phyloP scores from a whole-genome alignment of 2,113 vertebrate species.

The Cricetomys ansorgei region DNA sequence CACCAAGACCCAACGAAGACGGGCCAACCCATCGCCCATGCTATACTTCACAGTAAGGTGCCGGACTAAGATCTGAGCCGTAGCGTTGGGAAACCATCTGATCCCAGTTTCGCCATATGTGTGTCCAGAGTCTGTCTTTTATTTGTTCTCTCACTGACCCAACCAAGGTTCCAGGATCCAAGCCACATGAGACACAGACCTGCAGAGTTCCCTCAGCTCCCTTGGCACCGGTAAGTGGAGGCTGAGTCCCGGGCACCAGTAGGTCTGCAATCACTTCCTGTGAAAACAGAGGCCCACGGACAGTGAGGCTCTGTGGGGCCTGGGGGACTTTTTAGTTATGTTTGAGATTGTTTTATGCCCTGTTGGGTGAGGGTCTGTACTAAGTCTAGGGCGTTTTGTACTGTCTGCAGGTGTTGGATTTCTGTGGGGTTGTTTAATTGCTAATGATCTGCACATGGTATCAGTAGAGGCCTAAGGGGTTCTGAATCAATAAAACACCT shows the following conservation, averaged over 20 bases:
- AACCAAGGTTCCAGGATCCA: not conserved
- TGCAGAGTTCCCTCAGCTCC: rapidly evolving
- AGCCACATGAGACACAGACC: too few species aligned
- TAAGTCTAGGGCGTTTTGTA: too few species aligned
- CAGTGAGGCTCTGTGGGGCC: not conserved
- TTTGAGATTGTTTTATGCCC: too few species aligned
- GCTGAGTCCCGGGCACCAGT: not conserved
- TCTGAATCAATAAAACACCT: too few species aligned
- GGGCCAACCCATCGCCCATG: not conserved
- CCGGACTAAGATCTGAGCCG: not conserved
- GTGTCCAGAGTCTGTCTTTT: not conserved
- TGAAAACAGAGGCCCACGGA: not conserved
- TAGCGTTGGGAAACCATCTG: not conserved
- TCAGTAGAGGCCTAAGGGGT: too few species aligned
- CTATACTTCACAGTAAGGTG: not conserved
- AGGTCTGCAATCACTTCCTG: not conserved
- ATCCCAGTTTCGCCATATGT: not conserved
- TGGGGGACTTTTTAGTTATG: not conserved
- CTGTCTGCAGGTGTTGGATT: too few species aligned
- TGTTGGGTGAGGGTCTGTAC: too few species aligned
- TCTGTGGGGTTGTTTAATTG: too few species aligned
- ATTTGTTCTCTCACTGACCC: not conserved
- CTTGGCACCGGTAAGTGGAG: not conserved
- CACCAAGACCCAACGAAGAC: not conserved
- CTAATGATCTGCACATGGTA: too few species aligned